Evolutionary conservation across 2,797 vertebrate species (phyloP).

Genomic region (Enteromius paludinosus): DNA sequence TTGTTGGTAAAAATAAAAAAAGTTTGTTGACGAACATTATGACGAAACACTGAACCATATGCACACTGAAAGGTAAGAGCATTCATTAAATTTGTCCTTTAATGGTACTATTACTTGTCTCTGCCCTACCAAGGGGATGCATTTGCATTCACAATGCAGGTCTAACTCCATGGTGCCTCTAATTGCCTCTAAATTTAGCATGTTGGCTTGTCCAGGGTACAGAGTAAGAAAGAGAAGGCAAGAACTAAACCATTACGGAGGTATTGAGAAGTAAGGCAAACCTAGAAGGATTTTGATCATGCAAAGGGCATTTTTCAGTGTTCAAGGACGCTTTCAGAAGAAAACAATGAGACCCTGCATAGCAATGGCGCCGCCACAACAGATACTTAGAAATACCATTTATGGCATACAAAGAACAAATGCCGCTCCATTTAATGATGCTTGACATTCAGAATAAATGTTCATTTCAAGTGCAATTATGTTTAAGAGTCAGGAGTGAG

Average conservation of each 20-base stretch:
- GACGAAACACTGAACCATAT: slow-evolving; percentile 32
- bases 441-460: slow-evolving; percentile 51
- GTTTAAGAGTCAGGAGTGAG: slow-evolving; percentile 45
- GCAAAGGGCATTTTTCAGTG: slow-evolving; percentile 54
- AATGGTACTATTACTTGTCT: slow-evolving; percentile 64
- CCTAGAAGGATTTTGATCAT: slow-evolving; percentile 35
- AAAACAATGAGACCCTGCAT: slow-evolving; percentile 19
- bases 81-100: slow-evolving; percentile 64
- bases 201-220: slow-evolving; percentile 56
- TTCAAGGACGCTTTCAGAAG: slow-evolving; percentile 45
- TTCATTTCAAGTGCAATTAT: slow-evolving; percentile 49
- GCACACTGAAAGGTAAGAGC: slow-evolving; percentile 51
- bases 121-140: slow-evolving; percentile 56
- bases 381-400: slow-evolving; percentile 23
- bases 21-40: too few species aligned
- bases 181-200: slow-evolving; percentile 74
- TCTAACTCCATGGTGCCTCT: slow-evolving; percentile 58
- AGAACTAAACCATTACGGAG: slow-evolving; percentile 48
- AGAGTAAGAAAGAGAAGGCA: slow-evolving; percentile 42
- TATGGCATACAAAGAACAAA: slow-evolving; percentile 27
- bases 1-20: too few species aligned
- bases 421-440: slow-evolving; percentile 45
- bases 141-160: slow-evolving; percentile 67
- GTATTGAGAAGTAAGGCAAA: slow-evolving; percentile 13
- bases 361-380: slow-evolving; percentile 21